Base-by-base conservation (phyloP, 1,140 invertebrate species). In the Lucilia sericata region DNA sequence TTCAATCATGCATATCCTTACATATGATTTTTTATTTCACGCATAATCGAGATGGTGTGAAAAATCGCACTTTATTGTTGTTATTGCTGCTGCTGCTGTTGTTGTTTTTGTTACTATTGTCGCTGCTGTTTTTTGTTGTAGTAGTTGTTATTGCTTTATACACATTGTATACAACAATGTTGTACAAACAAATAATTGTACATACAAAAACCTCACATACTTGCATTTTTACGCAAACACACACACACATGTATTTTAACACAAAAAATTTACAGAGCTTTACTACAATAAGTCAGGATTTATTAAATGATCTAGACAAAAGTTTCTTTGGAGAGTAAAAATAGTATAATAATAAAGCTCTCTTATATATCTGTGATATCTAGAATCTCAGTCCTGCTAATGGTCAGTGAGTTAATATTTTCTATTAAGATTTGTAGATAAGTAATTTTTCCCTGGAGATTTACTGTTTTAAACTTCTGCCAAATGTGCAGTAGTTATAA, bases 1-100 rank as follows among this genome's bases (percentile, higher is more conserved):
- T 82, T 82, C 49, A 75, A 51, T 49, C 83, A 17, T 84, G 21
- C 76, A 80, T 80, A 80, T 80, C 76, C 76, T 80, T 80, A 80
- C 76, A 80, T 80, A 49, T 80, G 76, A 80, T 80, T 80, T 80
- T 80, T 80, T 80, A 80, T 49, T 80, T 80, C 76, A 80, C 76
- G 76, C 76, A 80, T 80, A 80, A 80, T 80, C 76, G 76, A 80
- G 76, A 80, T 80, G 76, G 76, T 80, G 76, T 80, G 76, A 80
- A 80, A 80, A 80, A 70, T 80, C 76, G 76, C 76, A 80, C 76
- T 80, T 51, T 80, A 42, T 51, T 80, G 76, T 14, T 49, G 76
- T 80, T 19, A 80, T 70, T 70, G 76, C 36, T 47, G 76, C 14
- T 36, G 19, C 14, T 47, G 12, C 51, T 55, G 74, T 83, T 51